Conservation (phyloP, 2,797 vertebrate genomes). For the Parauchenoglanis ngamensis region DNA sequence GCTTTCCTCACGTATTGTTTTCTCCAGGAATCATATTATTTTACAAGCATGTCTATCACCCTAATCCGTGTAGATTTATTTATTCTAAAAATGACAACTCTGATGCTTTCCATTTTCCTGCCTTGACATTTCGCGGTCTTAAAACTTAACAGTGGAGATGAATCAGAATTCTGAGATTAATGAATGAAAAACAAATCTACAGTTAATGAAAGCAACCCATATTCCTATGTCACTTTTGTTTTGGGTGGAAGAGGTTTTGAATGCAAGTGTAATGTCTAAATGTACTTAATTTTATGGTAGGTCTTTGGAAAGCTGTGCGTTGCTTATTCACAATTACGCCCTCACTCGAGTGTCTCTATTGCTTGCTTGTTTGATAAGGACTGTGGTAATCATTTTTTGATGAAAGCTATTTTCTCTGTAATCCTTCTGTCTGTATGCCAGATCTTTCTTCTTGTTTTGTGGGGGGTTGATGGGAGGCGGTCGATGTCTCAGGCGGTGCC, state of each 20-base stretch:
- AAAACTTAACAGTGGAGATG: conserved; percentile 33
- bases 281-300: conserved; percentile 36
- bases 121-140: conserved; percentile 40
- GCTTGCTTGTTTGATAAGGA: conserved; percentile 62
- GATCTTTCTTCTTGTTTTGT: conserved; percentile 62
- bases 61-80: conserved; percentile 37
- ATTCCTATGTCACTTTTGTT: conserved; percentile 27
- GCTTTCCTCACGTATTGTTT: conserved; percentile 33
- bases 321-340: conserved; percentile 63
- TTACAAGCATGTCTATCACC: conserved; percentile 4
- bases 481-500: conserved; percentile 57
- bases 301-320: conserved; percentile 37
- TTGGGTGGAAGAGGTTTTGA: conserved; percentile 31
- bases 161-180: conserved; percentile 46
- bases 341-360: conserved; percentile 59
- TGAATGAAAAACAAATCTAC: conserved; percentile 47
- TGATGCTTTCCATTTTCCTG: conserved; percentile 33
- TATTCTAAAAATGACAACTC: conserved; percentile 47
- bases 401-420: conserved; percentile 64
- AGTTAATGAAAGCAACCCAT: conserved; percentile 39
- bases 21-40: conserved; percentile 25
- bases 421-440: conserved; percentile 64
- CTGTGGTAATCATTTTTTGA: conserved; percentile 64
- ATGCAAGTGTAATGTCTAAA: conserved; percentile 5
- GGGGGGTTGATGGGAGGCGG: conserved; percentile 16